A percentile compares a stretch with the other conserved stretches of the same genome.
Evolutionary conservation across 2,113 vertebrate species (phyloP).

Genomic region (Pluvianellus socialis): DNA sequence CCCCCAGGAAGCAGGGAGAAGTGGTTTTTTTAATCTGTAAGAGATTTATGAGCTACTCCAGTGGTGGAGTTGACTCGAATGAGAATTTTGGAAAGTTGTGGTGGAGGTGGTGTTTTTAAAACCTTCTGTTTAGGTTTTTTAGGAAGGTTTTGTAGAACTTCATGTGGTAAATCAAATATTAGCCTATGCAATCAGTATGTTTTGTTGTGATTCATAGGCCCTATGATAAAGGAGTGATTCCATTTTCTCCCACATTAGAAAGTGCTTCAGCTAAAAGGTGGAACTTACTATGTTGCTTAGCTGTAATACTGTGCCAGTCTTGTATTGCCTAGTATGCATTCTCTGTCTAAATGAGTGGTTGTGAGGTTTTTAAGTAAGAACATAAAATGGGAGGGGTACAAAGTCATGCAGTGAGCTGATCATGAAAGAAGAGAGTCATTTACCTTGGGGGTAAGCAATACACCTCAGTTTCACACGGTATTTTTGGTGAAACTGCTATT

Average conservation of each 20-base stretch:
- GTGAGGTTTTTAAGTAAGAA: background rate
- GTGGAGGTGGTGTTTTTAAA: background rate
- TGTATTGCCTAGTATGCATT: background rate
- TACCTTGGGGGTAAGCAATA: background rate
- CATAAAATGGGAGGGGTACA: background rate
- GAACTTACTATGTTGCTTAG: background rate
- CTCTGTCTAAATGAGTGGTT: background rate
- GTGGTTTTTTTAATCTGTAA: background rate
- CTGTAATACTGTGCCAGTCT: background rate
- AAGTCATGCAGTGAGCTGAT: background rate
- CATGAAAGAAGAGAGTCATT: background rate
- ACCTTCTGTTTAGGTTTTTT: background rate
- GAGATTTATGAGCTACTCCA: background rate
- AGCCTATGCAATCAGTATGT: background rate
- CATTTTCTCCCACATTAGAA: background rate
- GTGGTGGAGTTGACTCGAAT: background rate
- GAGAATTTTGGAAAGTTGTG: background rate
- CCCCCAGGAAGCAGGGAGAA: background rate
- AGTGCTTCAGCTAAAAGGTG: background rate
- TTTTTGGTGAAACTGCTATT: background rate
- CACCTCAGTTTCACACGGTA: background rate
- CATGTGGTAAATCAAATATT: background rate
- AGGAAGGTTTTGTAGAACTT: constrained; percentile 17
- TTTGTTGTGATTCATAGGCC: background rate
- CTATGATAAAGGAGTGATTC: background rate